Conservation (phyloP, 2,888 invertebrate species). For the Cerceris rybyensis region DNA sequence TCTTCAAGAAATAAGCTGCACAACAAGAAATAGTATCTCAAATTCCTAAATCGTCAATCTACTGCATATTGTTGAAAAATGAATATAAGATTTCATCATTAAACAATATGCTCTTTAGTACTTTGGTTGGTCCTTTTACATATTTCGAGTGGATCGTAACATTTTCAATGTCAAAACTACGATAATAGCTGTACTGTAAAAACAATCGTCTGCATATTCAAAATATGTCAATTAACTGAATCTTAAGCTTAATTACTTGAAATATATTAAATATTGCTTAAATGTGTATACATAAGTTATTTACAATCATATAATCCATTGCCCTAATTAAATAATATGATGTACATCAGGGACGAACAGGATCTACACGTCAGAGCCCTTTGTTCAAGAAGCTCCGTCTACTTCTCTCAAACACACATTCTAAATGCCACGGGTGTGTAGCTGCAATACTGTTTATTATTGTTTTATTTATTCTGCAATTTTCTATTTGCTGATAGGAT, state of each 20-base stretch:
- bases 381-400: too few species aligned
- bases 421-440: too few species aligned
- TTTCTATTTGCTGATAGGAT: too few species aligned
- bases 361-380: too few species aligned
- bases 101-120: constrained; percentile 22
- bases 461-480: too few species aligned
- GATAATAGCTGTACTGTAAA: constrained; percentile 13
- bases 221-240: constrained; percentile 18
- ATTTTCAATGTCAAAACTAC: constrained; percentile 29
- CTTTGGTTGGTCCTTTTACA: constrained; percentile 56
- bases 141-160: constrained; percentile 20
- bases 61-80: constrained; percentile 17
- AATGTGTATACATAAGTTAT: constrained; percentile 23
- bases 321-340: constrained; percentile 35
- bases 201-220: constrained; percentile 6
- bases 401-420: too few species aligned
- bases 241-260: constrained; percentile 18
- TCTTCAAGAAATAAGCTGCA: constrained; percentile 1
- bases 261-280: constrained; percentile 36
- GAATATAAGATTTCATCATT: constrained; percentile 13
- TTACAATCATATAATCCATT: constrained; percentile 27
- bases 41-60: neutral
- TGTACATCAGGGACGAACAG: neutral
- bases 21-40: neutral
- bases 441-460: too few species aligned